These are phyloP conservation scores for Mus pahari DNA, from an alignment of 2,113 vertebrate genomes.

Conservation along the genomic window DNA sequence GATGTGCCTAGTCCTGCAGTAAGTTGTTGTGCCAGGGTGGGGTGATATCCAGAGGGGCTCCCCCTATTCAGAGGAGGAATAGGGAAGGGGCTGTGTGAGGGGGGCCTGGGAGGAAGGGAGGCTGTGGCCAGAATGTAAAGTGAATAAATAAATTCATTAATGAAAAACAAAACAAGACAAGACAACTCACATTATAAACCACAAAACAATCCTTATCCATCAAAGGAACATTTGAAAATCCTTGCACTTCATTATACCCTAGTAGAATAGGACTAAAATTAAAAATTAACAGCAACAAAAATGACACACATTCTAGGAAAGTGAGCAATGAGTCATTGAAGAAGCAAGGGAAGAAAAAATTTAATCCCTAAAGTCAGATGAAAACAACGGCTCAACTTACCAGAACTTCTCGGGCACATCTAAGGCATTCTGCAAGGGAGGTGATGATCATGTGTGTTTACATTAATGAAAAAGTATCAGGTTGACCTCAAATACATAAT, in stretches of 20 bases:
- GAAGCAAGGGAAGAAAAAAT: not conserved
- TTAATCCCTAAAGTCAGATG: not conserved
- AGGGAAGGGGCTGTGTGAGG: no score
- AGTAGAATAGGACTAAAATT: not conserved
- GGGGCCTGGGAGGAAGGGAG: no score
- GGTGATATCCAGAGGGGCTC: no score
- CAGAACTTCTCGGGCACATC: not conserved
- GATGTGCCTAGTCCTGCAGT: no score
- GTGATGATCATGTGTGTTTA: not conserved
- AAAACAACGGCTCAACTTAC: not conserved
- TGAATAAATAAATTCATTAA: no score
- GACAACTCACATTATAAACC: not conserved
- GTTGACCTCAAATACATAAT: not conserved
- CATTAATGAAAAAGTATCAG: not conserved
- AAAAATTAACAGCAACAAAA: not conserved
- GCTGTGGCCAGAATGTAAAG: no score
- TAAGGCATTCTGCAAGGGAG: not conserved
- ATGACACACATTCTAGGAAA: not conserved
- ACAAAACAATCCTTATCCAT: not conserved
- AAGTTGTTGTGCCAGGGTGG: no score
- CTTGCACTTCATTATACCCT: not conserved
- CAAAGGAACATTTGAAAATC: not conserved
- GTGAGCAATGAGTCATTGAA: not conserved
- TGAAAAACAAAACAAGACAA: no score
- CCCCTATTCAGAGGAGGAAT: no score